phyloP scores from a whole-genome alignment of 2,888 invertebrate genomes.

The Rhamphomyia laevipes region DNA sequence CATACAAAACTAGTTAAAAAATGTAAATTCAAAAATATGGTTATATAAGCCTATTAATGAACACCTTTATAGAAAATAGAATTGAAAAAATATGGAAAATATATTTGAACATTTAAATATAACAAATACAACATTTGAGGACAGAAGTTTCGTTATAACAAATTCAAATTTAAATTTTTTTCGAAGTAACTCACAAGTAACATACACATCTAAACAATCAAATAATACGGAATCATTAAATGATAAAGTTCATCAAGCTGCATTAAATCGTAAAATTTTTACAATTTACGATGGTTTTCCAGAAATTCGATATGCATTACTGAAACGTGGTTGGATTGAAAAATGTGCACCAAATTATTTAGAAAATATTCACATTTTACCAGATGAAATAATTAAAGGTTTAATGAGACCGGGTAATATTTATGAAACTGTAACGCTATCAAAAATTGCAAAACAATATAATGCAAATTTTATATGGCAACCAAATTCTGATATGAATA shows the following conservation, averaged over 20 bases:
- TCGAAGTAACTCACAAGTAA: no score
- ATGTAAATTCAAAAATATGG: slow-evolving; percentile 14
- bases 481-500: slow-evolving; percentile 20
- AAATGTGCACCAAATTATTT: slow-evolving; percentile 40
- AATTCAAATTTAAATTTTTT: no score
- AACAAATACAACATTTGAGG: no score
- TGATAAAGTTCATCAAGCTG: background rate
- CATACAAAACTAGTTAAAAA: no score
- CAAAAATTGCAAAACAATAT: slow-evolving; percentile 48
- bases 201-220: no score
- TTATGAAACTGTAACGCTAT: slow-evolving; percentile 39
- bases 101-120: no score
- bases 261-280: slow-evolving; percentile 28
- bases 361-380: slow-evolving; percentile 27
- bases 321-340: slow-evolving; percentile 62
- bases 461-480: slow-evolving; percentile 66
- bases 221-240: no score
- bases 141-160: no score
- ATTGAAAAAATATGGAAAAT: no score
- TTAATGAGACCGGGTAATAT: slow-evolving; percentile 29
- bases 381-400: slow-evolving; percentile 24
- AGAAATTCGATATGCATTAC: slow-evolving; percentile 39
- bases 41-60: slow-evolving; percentile 29
- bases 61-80: no score
- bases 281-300: slow-evolving; percentile 29